Conservation (phyloP, 2,888 invertebrate genomes). For the Thereva unica region DNA sequence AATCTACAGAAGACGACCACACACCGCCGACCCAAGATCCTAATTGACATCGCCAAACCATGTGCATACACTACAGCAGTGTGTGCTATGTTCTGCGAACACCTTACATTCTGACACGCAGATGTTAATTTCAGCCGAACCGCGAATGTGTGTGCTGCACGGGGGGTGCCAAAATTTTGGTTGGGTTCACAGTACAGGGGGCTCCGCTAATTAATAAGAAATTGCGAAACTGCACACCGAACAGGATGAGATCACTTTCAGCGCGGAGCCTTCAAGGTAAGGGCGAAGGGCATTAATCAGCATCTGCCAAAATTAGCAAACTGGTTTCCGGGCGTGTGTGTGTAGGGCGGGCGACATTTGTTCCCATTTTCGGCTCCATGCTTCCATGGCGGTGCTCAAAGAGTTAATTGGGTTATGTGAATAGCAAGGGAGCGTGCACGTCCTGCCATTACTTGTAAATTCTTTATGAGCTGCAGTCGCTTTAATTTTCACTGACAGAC, state of each 20-base stretch:
- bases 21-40: too few species aligned
- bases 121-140: constrained; percentile 25
- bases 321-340: constrained; percentile 17
- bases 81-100: not conserved
- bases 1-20: too few species aligned
- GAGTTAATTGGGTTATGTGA: constrained; percentile 15
- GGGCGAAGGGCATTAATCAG: constrained; percentile 16
- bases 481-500: constrained; percentile 1
- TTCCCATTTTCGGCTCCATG: not conserved
- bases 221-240: constrained; percentile 2
- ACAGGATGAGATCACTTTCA: constrained; percentile 10
- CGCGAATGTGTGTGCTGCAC: too few species aligned
- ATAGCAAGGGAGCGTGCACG: constrained; percentile 8
- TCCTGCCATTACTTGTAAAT: too few species aligned
- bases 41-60: not conserved
- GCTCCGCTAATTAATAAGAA: constrained; percentile 18
- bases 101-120: constrained; percentile 13
- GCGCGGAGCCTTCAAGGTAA: constrained; percentile 19
- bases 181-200: too few species aligned
- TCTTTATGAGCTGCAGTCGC: too few species aligned
- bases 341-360: not conserved
- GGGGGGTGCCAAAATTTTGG: too few species aligned
- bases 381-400: not conserved
- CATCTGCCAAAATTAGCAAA: constrained; percentile 32
- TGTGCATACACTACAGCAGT: not conserved